These are phyloP conservation scores for Phenganax subtilis DNA, from an alignment of 92 coral and sea anemone genomes.

Conservation along the genomic window DNA sequence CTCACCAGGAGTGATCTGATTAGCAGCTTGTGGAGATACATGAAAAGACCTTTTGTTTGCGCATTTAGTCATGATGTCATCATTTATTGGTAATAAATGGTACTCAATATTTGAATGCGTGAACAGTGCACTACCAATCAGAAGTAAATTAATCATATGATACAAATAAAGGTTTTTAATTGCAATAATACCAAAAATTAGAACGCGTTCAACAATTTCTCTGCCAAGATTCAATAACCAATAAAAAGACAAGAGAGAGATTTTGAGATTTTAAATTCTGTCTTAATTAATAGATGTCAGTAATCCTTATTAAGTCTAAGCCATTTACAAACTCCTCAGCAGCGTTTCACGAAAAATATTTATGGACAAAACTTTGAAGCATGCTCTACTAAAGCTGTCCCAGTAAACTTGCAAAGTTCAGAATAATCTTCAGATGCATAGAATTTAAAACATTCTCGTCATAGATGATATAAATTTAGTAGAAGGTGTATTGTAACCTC, in stretches of 20 bases:
- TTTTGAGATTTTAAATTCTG: not conserved
- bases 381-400: no score
- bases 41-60: not conserved
- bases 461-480: no score
- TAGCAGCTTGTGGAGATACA: not conserved
- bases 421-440: no score
- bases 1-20: constrained; percentile 7
- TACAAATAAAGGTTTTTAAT: not conserved
- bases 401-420: no score
- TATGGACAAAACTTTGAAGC: no score
- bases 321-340: no score
- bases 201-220: not conserved
- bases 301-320: not conserved
- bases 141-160: not conserved
- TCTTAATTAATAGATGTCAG: not conserved
- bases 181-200: no score
- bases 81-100: not conserved
- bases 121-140: not conserved
- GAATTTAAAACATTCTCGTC: no score
- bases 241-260: not conserved
- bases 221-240: not conserved
- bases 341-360: no score
- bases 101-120: not conserved
- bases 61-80: not conserved
- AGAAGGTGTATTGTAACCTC: no score